These are phyloP conservation scores for Trachemys scripta DNA, from an alignment of 2,113 vertebrate species.

Conservation along the genomic window DNA sequence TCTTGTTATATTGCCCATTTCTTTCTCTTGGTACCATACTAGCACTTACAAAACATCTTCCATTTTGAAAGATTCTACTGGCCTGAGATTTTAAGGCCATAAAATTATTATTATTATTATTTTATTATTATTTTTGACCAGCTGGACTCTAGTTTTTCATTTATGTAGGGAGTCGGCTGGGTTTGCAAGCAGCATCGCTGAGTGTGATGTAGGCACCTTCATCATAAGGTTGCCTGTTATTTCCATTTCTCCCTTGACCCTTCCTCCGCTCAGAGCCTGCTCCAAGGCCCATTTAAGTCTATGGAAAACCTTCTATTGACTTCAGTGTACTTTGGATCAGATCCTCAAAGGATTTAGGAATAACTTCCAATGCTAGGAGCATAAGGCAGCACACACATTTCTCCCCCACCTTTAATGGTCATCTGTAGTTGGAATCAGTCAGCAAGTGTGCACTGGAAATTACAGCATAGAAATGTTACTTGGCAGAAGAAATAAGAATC, in stretches of 20 bases:
- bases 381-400: background rate
- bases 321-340: background rate
- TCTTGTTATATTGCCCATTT: background rate
- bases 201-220: background rate
- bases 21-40: background rate
- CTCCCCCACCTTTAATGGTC: background rate
- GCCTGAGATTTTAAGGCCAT: background rate
- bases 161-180: background rate
- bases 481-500: background rate
- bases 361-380: background rate
- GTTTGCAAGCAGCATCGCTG: background rate
- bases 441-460: background rate
- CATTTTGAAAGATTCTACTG: conserved; percentile 21
- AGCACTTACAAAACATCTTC: background rate
- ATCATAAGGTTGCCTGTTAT: background rate
- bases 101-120: background rate
- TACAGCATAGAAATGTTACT: background rate
- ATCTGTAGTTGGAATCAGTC: background rate
- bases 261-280: background rate
- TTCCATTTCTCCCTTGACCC: background rate
- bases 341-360: background rate
- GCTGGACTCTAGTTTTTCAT: background rate
- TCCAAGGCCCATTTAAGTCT: background rate
- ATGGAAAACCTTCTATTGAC: background rate
- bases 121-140: background rate